phyloP scores from a whole-genome alignment of 2,113 vertebrate species.

The Thunnus maccoyii region DNA sequence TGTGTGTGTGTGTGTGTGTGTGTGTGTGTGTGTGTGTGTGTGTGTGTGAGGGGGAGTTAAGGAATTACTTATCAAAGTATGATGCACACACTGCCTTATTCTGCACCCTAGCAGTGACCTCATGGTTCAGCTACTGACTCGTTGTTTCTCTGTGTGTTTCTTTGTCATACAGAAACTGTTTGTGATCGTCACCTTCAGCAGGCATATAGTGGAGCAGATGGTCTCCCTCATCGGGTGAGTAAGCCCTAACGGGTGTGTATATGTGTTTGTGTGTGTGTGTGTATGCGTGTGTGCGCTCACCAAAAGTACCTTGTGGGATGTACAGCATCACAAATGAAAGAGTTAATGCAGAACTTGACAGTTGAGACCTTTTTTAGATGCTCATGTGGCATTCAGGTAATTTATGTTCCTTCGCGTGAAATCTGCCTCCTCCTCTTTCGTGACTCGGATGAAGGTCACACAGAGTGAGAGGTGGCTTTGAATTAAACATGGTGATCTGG shows the following conservation, averaged over 20 bases:
- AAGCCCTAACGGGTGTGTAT: conserved; percentile 66
- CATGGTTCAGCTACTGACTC: conserved; percentile 57
- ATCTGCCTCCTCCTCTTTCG: conserved; percentile 3
- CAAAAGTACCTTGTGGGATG: conserved; percentile 31
- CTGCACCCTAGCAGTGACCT: conserved; percentile 55
- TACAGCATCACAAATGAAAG: conserved; percentile 51
- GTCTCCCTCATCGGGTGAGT: conserved; percentile 95
- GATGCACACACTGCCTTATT: conserved; percentile 56
- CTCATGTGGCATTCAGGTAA: conserved; percentile 14
- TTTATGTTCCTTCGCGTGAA: conserved; percentile 28
- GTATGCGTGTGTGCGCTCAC: conserved; percentile 12
- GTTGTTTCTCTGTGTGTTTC: conserved; percentile 75
- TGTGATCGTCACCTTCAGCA: conserved; percentile 94
- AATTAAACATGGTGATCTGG: conserved; percentile 12
- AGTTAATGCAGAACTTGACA: conserved; percentile 46
- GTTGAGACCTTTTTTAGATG: conserved; percentile 32
- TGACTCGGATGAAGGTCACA: conserved; percentile 32
- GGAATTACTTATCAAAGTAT: conserved; percentile 64
- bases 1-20: conserved; percentile 28
- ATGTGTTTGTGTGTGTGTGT: not conserved
- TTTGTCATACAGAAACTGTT: conserved; percentile 93
- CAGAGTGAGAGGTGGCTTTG: conserved; percentile 9
- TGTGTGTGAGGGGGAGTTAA: conserved; percentile 24
- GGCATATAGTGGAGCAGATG: conserved; percentile 96
- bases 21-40: conserved; percentile 12